These are phyloP conservation scores for Drosophila hawaiiensis DNA, from an alignment of 2,888 invertebrate species.

Conservation along the genomic window DNA sequence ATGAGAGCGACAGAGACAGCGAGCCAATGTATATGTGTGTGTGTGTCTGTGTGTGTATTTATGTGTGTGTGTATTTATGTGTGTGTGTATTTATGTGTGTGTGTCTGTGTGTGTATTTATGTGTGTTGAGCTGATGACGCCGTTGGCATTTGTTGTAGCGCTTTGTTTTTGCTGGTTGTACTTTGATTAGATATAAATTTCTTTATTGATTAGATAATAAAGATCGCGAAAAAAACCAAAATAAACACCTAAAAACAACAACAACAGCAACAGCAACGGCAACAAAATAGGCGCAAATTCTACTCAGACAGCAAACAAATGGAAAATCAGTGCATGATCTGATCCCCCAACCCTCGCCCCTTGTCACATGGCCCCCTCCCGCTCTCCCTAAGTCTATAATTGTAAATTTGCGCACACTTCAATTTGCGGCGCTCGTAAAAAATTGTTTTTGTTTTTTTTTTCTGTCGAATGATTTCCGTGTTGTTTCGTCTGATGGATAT, in stretches of 20 bases:
- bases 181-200: slow-evolving; percentile 81
- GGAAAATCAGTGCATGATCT: slow-evolving; percentile 59
- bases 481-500: slow-evolving; percentile 33
- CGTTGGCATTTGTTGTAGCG: slow-evolving; percentile 30
- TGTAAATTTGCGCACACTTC: slow-evolving; percentile 72
- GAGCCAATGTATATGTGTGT: not conserved
- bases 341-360: slow-evolving; percentile 6
- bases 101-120: not conserved
- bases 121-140: slow-evolving; percentile 32
- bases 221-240: slow-evolving; percentile 19
- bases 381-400: slow-evolving; percentile 32
- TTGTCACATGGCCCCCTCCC: slow-evolving; percentile 1
- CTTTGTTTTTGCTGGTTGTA: slow-evolving; percentile 45
- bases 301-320: slow-evolving; percentile 18
- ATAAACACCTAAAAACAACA: not conserved
- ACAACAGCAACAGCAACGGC: too few relatives aligned
- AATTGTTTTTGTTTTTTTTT: slow-evolving; percentile 21
- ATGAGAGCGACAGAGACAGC: slow-evolving; percentile 1
- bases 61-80: slow-evolving; percentile 13
- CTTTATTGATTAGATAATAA: slow-evolving; percentile 82
- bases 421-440: slow-evolving; percentile 73
- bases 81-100: not conserved
- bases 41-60: slow-evolving; percentile 2
- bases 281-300: slow-evolving; percentile 5
- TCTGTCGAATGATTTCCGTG: slow-evolving; percentile 69